Base-by-base conservation (phyloP, 2,888 invertebrate species). In the Maniola hyperantus region DNA sequence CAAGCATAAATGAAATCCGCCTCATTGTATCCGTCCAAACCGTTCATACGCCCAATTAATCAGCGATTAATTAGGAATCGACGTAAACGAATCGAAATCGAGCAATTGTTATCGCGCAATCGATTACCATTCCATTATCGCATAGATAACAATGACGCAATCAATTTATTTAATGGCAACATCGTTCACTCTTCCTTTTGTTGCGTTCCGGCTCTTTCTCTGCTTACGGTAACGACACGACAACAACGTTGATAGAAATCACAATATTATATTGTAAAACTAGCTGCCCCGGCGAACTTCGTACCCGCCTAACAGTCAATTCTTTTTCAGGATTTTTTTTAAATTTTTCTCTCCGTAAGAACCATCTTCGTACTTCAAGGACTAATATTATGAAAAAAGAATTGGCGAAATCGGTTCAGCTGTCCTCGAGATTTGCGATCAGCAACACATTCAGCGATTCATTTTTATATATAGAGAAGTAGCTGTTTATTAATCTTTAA, bases 91-190 rank as follows among this genome's bases (percentile, higher is more conserved):
- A 66, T 50, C 65, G 58, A 69, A 72, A 69, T 72, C 74, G 72
- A 71, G 44, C 64, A 74, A 69, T 71, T 61, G 65, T 71, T 73
- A 74, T 73, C 68, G 70, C 71, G 77, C 79, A 70, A 82, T 81
- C 78, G 77, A 78, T 80, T 81, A 77, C 74, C 73, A 80, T 81
- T 80, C 76, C 77, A 82, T 82, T 83, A 80, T 71, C 75, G 69
- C 69, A 68, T 69, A 71, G 70, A 73, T 71, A 73, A 76, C 76
- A 78, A 65, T 67, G 80, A 67, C 70, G 71, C 66, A 82, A 83
- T 83, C 79, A 84, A 84, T 84, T 83, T 80, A 73, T 78, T 74
- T 82, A 83, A 84, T 84, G 78, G 83, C 76, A 79, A 78, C 70
- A 73, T 72, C 71, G 69, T 66, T 72, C 73, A 73, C 66, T 69